phyloP scores from a whole-genome alignment of 2,113 vertebrate species.

The Formicarius rufipectus region DNA sequence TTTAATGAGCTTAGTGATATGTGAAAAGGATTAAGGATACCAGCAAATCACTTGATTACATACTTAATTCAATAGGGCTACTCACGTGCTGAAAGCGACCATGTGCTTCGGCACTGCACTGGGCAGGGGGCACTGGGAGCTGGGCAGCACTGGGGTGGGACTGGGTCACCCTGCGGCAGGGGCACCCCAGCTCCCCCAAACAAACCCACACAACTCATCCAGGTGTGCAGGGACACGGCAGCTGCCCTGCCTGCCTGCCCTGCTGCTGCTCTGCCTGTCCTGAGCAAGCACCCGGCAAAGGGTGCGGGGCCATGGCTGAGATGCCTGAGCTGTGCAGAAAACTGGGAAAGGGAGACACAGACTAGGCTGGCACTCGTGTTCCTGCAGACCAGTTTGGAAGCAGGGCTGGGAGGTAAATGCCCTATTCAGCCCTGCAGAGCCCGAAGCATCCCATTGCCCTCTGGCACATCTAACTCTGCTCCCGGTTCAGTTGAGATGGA shows the following conservation, averaged over 20 bases:
- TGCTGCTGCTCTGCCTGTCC: not conserved
- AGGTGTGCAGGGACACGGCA: rapidly evolving
- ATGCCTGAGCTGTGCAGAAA: not conserved
- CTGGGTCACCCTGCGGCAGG: not conserved
- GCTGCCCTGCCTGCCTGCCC: not conserved
- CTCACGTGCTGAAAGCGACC: not conserved
- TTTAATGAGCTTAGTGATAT: constrained; percentile 65
- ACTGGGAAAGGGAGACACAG: not conserved
- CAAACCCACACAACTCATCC: rapidly evolving
- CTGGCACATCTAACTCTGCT: not conserved
- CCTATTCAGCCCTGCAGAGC: not conserved
- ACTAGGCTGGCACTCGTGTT: not conserved
- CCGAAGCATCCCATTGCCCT: not conserved
- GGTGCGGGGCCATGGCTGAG: rapidly evolving
- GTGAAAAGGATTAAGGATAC: constrained; percentile 62
- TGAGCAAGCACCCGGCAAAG: rapidly evolving
- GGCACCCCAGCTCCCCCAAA: not conserved
- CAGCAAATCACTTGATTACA: constrained; percentile 60
- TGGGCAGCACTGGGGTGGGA: not conserved
- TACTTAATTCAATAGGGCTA: constrained; percentile 57
- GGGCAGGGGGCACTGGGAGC: not conserved
- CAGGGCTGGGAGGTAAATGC: not conserved
- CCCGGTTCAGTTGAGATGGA: rapidly evolving
- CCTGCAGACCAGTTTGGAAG: not conserved
- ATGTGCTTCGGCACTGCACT: not conserved